A percentile compares a stretch with the other conserved stretches of the same genome.
Evolutionary conservation across 2,888 invertebrate species (phyloP).

Genomic region (Stegana nigrithorax): DNA sequence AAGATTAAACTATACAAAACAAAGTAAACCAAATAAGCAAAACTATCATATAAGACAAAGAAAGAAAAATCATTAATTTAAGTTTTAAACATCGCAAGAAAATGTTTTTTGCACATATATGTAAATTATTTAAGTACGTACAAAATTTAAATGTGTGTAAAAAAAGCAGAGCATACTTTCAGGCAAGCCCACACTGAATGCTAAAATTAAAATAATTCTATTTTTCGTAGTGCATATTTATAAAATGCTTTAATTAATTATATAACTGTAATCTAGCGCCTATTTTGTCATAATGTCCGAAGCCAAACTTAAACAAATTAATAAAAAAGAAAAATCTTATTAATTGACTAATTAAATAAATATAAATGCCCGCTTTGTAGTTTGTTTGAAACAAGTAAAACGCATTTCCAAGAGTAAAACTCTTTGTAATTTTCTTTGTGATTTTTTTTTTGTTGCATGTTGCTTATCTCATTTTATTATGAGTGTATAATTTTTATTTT

Average conservation of each 20-base stretch:
- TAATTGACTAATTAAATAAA: too few relatives aligned
- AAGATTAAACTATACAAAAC: conserved; percentile 41
- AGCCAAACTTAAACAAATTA: conserved; percentile 9
- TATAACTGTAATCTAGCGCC: not conserved
- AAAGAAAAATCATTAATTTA: conserved; percentile 31
- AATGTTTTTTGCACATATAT: too few relatives aligned
- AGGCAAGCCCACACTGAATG: not conserved
- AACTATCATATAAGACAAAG: conserved; percentile 35
- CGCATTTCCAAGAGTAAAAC: conserved; percentile 61
- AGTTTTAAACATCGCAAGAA: conserved; percentile 35
- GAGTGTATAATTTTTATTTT: not conserved
- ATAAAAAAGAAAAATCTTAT: conserved; percentile 11
- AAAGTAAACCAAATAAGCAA: conserved; percentile 50
- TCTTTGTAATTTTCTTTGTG: conserved; percentile 44
- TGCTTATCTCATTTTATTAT: conserved; percentile 11
- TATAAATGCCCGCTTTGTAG: conserved; percentile 39
- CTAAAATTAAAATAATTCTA: conserved; percentile 6
- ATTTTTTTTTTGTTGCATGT: conserved; percentile 32
- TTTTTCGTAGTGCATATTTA: not conserved
- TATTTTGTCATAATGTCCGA: not conserved
- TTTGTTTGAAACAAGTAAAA: conserved; percentile 17
- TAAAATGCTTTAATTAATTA: not conserved
- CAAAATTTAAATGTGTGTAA: conserved; percentile 27
- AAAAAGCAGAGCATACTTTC: conserved; percentile 8
- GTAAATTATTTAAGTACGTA: too few relatives aligned